A percentile compares a stretch with the other conserved stretches of the same genome.
phyloP scores from a whole-genome alignment of 92 coral and sea anemone species.

The Epizoanthus fatuus region DNA sequence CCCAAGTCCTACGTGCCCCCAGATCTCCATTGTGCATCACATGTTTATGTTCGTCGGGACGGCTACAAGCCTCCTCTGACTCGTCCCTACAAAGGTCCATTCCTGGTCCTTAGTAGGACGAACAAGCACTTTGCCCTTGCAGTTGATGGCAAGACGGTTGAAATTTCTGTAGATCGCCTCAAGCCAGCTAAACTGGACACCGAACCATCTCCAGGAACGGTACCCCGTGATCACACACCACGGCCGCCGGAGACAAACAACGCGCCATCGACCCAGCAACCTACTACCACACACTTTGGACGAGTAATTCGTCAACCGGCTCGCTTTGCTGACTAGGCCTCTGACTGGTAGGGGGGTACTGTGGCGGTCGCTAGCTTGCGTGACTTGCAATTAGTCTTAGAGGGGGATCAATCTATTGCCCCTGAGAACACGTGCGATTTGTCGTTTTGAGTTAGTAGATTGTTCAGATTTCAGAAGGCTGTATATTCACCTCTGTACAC shows the following conservation, averaged over 20 bases:
- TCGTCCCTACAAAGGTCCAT: constrained; percentile 63
- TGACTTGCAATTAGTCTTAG: no score
- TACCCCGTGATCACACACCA: neutral
- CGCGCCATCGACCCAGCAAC: constrained; percentile 9
- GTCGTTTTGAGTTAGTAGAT: no score
- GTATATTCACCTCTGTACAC: no score
- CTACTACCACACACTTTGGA: constrained; percentile 43
- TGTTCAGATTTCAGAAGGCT: no score
- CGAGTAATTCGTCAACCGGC: constrained; percentile 13
- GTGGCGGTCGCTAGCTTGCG: constrained; percentile 1
- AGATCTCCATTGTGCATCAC: constrained; percentile 53
- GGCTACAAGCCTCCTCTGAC: constrained; percentile 52
- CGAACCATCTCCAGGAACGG: neutral
- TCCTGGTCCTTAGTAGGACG: constrained; percentile 37
- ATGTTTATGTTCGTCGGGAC: constrained; percentile 53
- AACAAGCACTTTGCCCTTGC: constrained; percentile 67
- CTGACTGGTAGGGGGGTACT: constrained; percentile 48
- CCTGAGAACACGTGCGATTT: no score
- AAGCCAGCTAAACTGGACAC: constrained; percentile 37
- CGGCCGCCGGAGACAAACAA: constrained; percentile 2
- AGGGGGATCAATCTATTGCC: no score
- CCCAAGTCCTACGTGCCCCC: constrained; percentile 25
- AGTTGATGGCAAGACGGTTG: constrained; percentile 40
- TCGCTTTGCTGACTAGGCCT: constrained; percentile 19
- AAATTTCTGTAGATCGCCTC: constrained; percentile 52